Conservation (phyloP, 2,888 invertebrate species). For the Dermolepida albohirtum region DNA sequence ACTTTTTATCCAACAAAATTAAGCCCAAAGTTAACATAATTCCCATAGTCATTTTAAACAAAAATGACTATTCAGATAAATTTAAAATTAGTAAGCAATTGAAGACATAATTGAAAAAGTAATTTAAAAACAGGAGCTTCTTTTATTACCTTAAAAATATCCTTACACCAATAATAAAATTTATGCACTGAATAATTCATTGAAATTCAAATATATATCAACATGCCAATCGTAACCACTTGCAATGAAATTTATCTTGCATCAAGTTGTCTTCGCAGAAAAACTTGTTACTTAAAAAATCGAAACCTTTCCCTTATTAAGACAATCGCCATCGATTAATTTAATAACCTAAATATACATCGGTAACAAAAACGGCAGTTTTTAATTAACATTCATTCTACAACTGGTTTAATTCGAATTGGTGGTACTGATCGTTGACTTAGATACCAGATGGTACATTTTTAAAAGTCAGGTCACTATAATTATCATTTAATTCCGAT, state of each 20-base stretch:
- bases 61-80: too few species aligned
- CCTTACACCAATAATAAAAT: too few species aligned
- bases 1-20: too few species aligned
- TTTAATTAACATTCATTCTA: conserved; percentile 29
- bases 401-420: conserved; percentile 9
- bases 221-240: neutral
- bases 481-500: conserved; percentile 19
- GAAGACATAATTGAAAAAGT: too few species aligned
- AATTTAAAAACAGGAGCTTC: too few species aligned
- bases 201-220: neutral
- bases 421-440: conserved; percentile 3
- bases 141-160: too few species aligned
- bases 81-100: too few species aligned
- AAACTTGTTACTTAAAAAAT: conserved; percentile 10
- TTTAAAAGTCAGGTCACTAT: conserved; percentile 10
- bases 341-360: conserved; percentile 4
- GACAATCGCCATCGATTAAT: conserved; percentile 18
- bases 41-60: too few species aligned
- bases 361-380: conserved; percentile 2
- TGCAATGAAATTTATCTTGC: neutral
- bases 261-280: neutral
- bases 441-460: conserved; percentile 14
- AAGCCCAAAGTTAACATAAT: too few species aligned
- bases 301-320: conserved; percentile 16
- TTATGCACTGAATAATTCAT: too few species aligned